phyloP scores from a whole-genome alignment of 2,113 vertebrate genomes.

The Puffinus mauretanicus region DNA sequence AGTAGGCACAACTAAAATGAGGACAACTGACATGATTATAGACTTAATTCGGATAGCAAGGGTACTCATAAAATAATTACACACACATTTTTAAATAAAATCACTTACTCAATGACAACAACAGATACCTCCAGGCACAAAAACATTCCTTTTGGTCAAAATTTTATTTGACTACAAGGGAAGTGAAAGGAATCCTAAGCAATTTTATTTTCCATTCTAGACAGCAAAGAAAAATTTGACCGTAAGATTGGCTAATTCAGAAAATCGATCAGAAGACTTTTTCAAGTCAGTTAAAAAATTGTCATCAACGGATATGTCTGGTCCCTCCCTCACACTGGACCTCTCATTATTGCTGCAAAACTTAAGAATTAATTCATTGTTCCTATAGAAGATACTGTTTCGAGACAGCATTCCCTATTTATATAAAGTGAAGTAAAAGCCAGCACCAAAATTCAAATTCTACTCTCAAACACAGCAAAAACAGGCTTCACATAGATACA shows the following conservation, averaged over 20 bases:
- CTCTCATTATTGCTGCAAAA: background rate
- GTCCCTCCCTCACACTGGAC: background rate
- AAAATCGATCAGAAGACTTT: background rate
- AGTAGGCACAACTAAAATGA: background rate
- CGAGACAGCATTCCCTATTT: background rate
- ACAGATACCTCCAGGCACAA: background rate
- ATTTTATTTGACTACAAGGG: background rate
- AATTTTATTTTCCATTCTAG: background rate
- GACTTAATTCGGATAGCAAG: background rate
- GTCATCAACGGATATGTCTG: background rate
- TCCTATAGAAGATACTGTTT: background rate
- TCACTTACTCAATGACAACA: background rate
- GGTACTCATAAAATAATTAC: background rate
- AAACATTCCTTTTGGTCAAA: background rate
- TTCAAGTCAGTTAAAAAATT: background rate
- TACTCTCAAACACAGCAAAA: background rate
- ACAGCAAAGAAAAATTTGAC: background rate
- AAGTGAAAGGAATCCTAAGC: background rate
- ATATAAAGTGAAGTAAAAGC: background rate
- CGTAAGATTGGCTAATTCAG: background rate
- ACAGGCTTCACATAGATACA: background rate
- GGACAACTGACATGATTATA: background rate
- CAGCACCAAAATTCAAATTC: background rate
- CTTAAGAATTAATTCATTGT: background rate
- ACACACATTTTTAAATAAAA: background rate